phyloP scores from a whole-genome alignment of 1,140 invertebrate species.

The Chrysoperla carnea region DNA sequence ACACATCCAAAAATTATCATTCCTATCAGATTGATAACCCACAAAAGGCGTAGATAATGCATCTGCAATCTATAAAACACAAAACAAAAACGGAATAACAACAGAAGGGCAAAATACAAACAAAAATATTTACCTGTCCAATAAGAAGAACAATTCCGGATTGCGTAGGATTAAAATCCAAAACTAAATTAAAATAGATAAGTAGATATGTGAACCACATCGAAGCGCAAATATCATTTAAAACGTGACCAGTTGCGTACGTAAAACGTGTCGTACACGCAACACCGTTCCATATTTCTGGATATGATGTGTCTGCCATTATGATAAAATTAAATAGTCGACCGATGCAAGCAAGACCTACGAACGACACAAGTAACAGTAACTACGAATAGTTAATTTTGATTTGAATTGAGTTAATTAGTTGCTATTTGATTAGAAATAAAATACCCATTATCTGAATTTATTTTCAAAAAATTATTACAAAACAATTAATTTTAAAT shows the following conservation, averaged over 20 bases:
- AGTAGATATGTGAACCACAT: constrained; percentile 98
- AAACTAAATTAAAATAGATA: constrained; percentile 75
- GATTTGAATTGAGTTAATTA: no score
- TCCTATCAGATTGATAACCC: constrained; percentile 69
- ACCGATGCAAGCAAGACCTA: no score
- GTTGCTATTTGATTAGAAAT: no score
- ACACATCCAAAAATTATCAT: constrained; percentile 40
- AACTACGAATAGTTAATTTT: no score
- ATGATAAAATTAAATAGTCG: no score
- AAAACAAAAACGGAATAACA: background rate
- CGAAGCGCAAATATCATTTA: constrained; percentile 89
- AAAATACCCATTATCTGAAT: no score
- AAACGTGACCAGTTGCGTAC: constrained; percentile 65
- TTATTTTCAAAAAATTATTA: no score
- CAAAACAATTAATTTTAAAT: no score
- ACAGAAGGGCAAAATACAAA: background rate
- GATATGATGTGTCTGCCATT: no score
- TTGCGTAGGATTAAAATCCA: constrained; percentile 51
- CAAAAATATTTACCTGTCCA: constrained; percentile 38
- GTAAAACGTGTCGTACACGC: constrained; percentile 9
- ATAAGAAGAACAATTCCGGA: constrained; percentile 67
- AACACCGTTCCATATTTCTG: no score
- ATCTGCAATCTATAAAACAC: constrained; percentile 46
- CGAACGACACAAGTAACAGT: no score
- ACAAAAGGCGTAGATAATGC: constrained; percentile 78